Base-by-base conservation (phyloP, 2,888 invertebrate genomes). In the Colostygia pectinataria region DNA sequence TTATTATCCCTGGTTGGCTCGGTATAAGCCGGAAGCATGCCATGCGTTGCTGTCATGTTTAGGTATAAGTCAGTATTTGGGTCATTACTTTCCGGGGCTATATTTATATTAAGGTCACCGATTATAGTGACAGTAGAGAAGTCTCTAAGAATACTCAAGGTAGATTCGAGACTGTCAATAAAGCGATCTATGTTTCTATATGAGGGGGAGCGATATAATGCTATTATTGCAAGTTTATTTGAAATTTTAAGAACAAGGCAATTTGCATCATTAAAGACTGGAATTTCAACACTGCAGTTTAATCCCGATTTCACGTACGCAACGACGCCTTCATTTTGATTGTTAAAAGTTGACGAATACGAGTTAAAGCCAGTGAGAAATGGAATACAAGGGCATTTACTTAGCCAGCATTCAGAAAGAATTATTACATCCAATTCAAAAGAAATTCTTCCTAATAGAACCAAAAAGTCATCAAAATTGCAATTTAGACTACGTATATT, bases 241-340 rank as follows among this genome's bases (percentile, higher is more conserved):
- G 9, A 9, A 0, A 15, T 5, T 18, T 33, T 33, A 1, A 33
- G 2, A n/a, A 33, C 1, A 1, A 33, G 18, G 9, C 33, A 33
- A 15, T 33, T 33, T 5, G 9, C 33, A 1, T 33, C 33, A 5
- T 5, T 0, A 10, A 33, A 20, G 0, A 1, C 0, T 5, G 33
- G 9, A 15, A n/a, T 9, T 20, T 33, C 33, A n/a, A 33, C 18
- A 5, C 9, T 33, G 9, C 6, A 33, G 0, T 4, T 9, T 9
- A 33, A 10, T 10, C 13, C 33, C 5, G 9, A 18, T n/a, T n/a
- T n/a, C n/a, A n/a, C n/a, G n/a, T n/a, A n/a, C n/a, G n/a, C n/a
- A n/a, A n/a, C n/a, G n/a, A 33, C 18, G 5, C 33, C 33, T 18
- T 33, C 33, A 36, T 23, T 36, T 13, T 36, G 34, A 24, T 36